Percentiles rank a stretch among this genome's conserved stretches.
These are phyloP conservation scores for Stegana nigrithorax DNA, from an alignment of 2,888 invertebrate genomes.

Conservation along the genomic window DNA sequence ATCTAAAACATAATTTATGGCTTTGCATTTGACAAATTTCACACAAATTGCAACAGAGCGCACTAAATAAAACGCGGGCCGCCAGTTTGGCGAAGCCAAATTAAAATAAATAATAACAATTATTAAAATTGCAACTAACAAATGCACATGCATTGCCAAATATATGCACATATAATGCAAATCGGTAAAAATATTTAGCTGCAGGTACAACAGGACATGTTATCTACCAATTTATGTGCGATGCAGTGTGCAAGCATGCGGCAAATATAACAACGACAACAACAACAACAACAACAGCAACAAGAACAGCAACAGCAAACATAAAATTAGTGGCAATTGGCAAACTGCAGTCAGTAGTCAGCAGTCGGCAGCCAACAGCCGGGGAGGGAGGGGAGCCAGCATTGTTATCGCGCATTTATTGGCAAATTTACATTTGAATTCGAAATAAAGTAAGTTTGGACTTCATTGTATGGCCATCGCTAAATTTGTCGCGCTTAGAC, in stretches of 20 bases:
- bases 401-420: constrained; percentile 14
- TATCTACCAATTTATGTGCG: not conserved
- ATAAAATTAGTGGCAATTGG: constrained; percentile 1
- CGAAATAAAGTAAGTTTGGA: constrained; percentile 44
- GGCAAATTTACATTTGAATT: constrained; percentile 46
- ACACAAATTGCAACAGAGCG: constrained; percentile 30
- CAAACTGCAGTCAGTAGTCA: not conserved
- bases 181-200: too few relatives aligned
- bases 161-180: too few relatives aligned
- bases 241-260: not conserved
- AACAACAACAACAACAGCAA: constrained; percentile 2
- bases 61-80: too few relatives aligned
- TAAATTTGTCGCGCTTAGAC: not conserved
- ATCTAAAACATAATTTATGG: constrained; percentile 13
- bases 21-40: constrained; percentile 39
- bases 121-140: constrained; percentile 25
- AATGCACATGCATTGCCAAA: too few relatives aligned
- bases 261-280: constrained; percentile 3
- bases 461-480: constrained; percentile 48
- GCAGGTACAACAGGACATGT: too few relatives aligned
- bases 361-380: not conserved
- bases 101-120: constrained; percentile 49
- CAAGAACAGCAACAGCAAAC: too few relatives aligned
- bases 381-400: not conserved
- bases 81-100: too few relatives aligned